phyloP scores from a whole-genome alignment of 1,140 invertebrate species.

The Platorchestia sp. region DNA sequence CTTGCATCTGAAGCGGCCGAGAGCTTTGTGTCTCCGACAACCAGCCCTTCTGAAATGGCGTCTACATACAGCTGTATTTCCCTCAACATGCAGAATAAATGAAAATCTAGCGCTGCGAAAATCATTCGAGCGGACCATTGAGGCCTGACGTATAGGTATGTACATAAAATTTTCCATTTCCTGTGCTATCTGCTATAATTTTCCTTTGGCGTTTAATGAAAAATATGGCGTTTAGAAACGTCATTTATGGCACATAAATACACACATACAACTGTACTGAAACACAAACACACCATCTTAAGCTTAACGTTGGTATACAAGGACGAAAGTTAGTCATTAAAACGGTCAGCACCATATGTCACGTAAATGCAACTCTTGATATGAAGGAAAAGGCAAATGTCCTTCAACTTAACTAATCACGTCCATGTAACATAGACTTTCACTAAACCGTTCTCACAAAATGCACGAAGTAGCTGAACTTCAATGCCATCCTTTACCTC shows the following conservation, averaged over 20 bases:
- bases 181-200: neutral
- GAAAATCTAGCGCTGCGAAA: neutral
- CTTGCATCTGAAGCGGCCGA: neutral
- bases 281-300: slow-evolving; percentile 16
- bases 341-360: neutral
- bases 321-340: neutral
- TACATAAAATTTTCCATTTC: neutral
- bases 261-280: neutral
- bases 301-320: neutral
- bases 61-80: neutral
- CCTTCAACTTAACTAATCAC: neutral
- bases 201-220: neutral
- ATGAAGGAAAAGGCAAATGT: slow-evolving; percentile 13
- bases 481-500: neutral
- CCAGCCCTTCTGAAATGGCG: neutral
- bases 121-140: neutral
- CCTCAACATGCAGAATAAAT: neutral
- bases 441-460: neutral
- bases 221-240: neutral
- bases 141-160: neutral
- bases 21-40: neutral
- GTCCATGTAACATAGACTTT: neutral
- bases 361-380: slow-evolving; percentile 17
- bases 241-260: slow-evolving; percentile 33
- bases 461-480: neutral